These are phyloP conservation scores for Microtus ochrogaster DNA, from an alignment of 2,113 vertebrate species.

Conservation along the genomic window DNA sequence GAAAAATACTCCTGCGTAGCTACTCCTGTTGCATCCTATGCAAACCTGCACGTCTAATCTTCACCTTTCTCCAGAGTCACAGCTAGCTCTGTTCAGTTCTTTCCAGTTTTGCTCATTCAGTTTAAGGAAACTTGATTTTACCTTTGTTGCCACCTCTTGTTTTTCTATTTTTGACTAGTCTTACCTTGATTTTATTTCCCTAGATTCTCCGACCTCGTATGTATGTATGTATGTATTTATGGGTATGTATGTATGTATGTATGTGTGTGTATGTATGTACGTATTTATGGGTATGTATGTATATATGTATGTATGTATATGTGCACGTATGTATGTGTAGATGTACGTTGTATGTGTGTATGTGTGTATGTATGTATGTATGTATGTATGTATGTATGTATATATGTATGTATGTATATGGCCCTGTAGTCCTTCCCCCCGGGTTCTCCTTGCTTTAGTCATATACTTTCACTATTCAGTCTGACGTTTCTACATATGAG, in stretches of 20 bases:
- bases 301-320: too few relatives aligned
- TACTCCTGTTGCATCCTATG: background rate
- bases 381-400: too few relatives aligned
- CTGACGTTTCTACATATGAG: background rate
- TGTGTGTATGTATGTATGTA: too few relatives aligned
- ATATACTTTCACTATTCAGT: background rate
- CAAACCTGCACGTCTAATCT: background rate
- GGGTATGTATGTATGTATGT: too few relatives aligned
- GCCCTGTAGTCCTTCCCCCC: background rate
- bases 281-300: too few relatives aligned
- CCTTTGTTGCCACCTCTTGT: background rate
- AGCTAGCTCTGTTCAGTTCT: background rate
- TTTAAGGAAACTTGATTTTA: slow-evolving; percentile 42
- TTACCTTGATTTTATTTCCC: background rate
- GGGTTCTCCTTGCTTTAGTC: background rate
- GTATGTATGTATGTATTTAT: too few relatives aligned
- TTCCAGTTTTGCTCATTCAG: background rate
- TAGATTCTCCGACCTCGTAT: background rate
- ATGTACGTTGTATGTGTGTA: too few relatives aligned
- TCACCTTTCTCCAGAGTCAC: background rate
- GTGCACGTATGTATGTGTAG: too few relatives aligned
- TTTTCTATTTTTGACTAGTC: background rate
- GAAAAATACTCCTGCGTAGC: background rate
- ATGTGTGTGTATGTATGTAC: too few relatives aligned
- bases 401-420: background rate